These are phyloP conservation scores for Alloscopus bannaensis DNA, from an alignment of 2,888 invertebrate genomes.

Conservation along the genomic window DNA sequence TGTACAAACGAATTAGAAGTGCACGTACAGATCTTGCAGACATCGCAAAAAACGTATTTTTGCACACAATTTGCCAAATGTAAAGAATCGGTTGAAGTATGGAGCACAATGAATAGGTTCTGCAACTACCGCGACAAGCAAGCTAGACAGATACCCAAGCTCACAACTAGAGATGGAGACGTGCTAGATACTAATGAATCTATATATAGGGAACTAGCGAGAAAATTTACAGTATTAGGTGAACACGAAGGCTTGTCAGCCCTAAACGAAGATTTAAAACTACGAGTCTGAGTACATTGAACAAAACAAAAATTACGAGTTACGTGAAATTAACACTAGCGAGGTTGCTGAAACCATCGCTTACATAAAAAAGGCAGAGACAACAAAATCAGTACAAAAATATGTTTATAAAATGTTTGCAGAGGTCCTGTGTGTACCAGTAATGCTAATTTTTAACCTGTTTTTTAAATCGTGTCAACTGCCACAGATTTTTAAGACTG, in stretches of 20 bases:
- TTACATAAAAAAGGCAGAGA: background rate
- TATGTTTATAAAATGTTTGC: background rate
- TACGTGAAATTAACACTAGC: too few species aligned
- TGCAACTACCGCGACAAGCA: background rate
- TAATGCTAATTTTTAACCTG: background rate
- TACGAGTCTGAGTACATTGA: background rate
- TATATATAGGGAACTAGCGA: background rate
- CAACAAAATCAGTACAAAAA: background rate
- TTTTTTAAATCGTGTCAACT: background rate
- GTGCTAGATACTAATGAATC: background rate
- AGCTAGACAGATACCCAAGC: background rate
- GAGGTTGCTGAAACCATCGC: background rate
- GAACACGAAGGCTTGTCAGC: too few species aligned
- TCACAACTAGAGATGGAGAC: background rate
- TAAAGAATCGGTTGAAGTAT: background rate
- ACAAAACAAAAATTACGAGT: background rate
- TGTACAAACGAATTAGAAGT: background rate
- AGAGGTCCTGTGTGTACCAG: background rate
- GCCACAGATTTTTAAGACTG: conserved; percentile 3
- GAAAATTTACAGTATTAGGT: background rate
- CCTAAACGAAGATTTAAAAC: too few species aligned
- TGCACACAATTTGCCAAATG: too few species aligned
- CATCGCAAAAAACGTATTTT: background rate
- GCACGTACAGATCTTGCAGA: background rate
- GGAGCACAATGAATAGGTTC: background rate